Conservation (phyloP, 35 echinoderm and acorn worm genomes). For the Strongylocentrotus purpuratus region DNA sequence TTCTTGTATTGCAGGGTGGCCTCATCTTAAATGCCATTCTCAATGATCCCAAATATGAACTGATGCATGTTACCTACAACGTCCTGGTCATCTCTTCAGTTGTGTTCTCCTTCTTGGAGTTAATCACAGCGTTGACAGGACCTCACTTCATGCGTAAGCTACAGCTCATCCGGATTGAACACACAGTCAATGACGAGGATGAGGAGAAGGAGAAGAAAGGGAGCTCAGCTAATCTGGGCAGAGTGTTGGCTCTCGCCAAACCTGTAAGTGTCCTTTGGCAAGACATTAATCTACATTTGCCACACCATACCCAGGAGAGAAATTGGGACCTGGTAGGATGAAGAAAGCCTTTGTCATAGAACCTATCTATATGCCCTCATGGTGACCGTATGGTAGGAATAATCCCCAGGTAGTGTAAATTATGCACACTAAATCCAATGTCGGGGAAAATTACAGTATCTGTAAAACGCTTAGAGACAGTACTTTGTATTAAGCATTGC, state of each 20-base stretch:
- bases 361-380: too few species aligned
- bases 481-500: too few species aligned
- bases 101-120: conserved; percentile 78
- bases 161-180: conserved; percentile 65
- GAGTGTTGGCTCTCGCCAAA: conserved; percentile 72
- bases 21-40: conserved; percentile 75
- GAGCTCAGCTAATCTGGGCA: conserved; percentile 46
- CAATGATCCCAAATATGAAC: conserved; percentile 58
- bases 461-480: too few species aligned
- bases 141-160: conserved; percentile 72
- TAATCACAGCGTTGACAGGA: conserved; percentile 40
- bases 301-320: too few species aligned
- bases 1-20: conserved; percentile 60
- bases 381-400: too few species aligned
- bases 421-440: too few species aligned
- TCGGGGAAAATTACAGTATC: too few species aligned
- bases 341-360: too few species aligned
- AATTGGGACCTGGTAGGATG: too few species aligned
- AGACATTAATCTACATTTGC: background rate
- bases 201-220: conserved; percentile 55
- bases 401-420: too few species aligned
- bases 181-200: conserved; percentile 57
- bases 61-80: conserved; percentile 89
- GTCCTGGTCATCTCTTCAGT: conserved; percentile 75
- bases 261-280: conserved; percentile 38